Evolutionary conservation across 1,140 invertebrate species (phyloP).

Genomic region (Rhopalosiphum maidis): DNA sequence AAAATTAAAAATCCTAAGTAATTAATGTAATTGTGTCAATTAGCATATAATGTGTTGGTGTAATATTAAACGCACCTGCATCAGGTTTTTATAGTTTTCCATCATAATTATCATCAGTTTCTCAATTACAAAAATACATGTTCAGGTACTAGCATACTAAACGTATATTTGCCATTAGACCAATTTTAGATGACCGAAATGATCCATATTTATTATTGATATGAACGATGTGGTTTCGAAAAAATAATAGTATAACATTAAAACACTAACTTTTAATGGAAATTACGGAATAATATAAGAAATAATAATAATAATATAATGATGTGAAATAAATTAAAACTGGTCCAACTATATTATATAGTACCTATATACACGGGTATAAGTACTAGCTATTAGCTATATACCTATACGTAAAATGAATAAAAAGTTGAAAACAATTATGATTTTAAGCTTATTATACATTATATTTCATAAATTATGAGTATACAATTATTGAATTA

Average conservation of each 20-base stretch:
- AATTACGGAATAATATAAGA: background rate
- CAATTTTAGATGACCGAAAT: background rate
- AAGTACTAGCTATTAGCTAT: too few species aligned
- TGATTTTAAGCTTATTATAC: too few species aligned
- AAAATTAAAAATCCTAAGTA: slow-evolving; percentile 15
- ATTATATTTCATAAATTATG: too few species aligned
- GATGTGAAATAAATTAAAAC: background rate
- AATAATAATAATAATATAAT: background rate
- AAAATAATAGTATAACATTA: background rate
- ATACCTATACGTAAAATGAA: too few species aligned
- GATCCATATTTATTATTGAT: background rate
- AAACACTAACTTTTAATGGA: too few species aligned
- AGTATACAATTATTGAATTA: background rate
- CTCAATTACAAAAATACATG: background rate
- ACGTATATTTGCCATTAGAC: background rate
- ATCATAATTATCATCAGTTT: background rate
- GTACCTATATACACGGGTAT: too few species aligned
- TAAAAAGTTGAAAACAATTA: too few species aligned
- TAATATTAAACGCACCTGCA: background rate
- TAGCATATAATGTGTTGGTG: background rate
- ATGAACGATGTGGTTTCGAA: background rate
- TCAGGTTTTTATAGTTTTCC: background rate
- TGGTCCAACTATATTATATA: too few species aligned
- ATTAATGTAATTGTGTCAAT: background rate
- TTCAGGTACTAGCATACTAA: background rate